Evolutionary conservation across 2,888 invertebrate genomes (phyloP), one percentile per base, ranked within the genome.

Genomic region (Nomada hirtipes): DNA sequence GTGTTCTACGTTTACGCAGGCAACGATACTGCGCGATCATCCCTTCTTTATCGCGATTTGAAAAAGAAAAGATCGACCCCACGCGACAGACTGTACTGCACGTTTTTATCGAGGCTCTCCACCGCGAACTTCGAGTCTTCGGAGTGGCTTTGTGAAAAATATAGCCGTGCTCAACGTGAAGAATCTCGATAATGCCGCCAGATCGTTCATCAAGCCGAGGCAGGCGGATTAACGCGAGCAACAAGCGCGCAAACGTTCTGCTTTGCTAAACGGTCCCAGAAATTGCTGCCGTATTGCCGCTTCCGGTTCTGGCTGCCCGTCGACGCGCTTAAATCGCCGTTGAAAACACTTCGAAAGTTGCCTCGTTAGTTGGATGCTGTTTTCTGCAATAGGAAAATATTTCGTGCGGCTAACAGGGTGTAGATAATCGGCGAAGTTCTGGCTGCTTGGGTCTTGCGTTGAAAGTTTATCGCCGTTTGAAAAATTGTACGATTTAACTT

Each of bases 1-100:
- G 76, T 84, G 82, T 79, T 87, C 74, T 84, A 83, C 59, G 80
- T 86, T 79, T 76, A 69, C 75, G 63, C 59, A 20, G 57, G 75
- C 50, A 29, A 47, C 52, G 18, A 36, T 13, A 52, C 52, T 50
- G 63, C 69, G 75, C 50, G 65, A 67, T 3, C 63, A 78, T 79
- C 65, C 42, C 60, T 83, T 29, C 3, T 72, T 77, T 67, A 73
- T 78, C 65, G 29, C 76, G 23, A 42, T 13, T 10, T 11, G 42
- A 53, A 52, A 20, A 18, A 65, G 4, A 65, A 42, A 15, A 15
- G 15, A 26, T 67, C 47, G 53, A 67, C 76, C 74, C 57, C 36
- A 60, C 55, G 36, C 69, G 67, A 77, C 26, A 57, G 63, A 59
- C n/a, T 69, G 74, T 65, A 52, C 52, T 57, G 50, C n/a, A 53